phyloP scores from a whole-genome alignment of 2,797 vertebrate genomes.

The Melanotaenia boesemani region DNA sequence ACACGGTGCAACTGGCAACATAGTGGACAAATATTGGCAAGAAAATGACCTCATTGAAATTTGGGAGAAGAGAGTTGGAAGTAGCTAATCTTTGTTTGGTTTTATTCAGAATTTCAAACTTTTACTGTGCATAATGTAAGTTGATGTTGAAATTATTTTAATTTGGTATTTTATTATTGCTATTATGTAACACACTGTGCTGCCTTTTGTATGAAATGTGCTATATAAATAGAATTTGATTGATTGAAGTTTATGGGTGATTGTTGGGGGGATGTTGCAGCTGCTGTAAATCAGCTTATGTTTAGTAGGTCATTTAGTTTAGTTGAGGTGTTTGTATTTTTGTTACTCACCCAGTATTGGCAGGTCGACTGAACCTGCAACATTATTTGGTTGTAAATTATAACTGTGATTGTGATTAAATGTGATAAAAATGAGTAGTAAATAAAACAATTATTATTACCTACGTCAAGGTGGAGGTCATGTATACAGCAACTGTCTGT shows the following conservation, averaged over 20 bases:
- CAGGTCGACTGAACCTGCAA: not conserved
- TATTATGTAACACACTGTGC: too few relatives aligned
- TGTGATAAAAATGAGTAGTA: too few relatives aligned
- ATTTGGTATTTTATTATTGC: too few relatives aligned
- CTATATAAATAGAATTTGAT: too few relatives aligned
- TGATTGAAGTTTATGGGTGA: slow-evolving; percentile 21
- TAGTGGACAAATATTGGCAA: slow-evolving; percentile 53
- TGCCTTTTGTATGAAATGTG: too few relatives aligned
- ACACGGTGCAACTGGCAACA: slow-evolving; percentile 22
- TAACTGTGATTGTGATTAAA: too few relatives aligned
- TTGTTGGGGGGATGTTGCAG: slow-evolving; percentile 10
- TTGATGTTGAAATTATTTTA: too few relatives aligned
- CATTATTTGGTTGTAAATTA: not conserved
- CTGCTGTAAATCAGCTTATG: slow-evolving; percentile 22
- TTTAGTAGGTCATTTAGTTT: not conserved
- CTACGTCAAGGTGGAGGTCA: too few relatives aligned
- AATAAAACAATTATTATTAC: too few relatives aligned
- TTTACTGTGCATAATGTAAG: slow-evolving; percentile 48
- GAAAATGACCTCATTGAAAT: slow-evolving; percentile 12
- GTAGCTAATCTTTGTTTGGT: slow-evolving; percentile 50
- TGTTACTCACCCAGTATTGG: not conserved
- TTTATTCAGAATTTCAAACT: slow-evolving; percentile 62
- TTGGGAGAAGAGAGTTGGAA: slow-evolving; percentile 13
- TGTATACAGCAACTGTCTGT: too few relatives aligned
- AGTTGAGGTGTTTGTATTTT: not conserved